These are phyloP conservation scores for Elmis aenea DNA, from an alignment of 2,888 invertebrate genomes.

Conservation along the genomic window DNA sequence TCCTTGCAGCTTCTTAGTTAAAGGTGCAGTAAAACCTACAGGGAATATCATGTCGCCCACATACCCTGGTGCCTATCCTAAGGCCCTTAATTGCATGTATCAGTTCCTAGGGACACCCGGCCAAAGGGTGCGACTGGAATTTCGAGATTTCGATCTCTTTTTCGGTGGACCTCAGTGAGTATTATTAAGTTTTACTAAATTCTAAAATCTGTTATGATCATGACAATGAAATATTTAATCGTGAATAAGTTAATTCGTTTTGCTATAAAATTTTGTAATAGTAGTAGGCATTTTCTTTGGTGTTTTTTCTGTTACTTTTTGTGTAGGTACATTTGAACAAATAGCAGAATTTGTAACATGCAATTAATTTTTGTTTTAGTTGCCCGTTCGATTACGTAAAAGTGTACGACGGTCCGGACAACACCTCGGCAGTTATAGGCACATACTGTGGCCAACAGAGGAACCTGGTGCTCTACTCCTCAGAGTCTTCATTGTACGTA, in stretches of 20 bases:
- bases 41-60: constrained; percentile 94
- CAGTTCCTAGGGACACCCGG: constrained; percentile 85
- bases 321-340: background rate
- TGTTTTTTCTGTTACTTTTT: constrained; percentile 1
- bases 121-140: constrained; percentile 90
- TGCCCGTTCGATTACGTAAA: constrained; percentile 98
- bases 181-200: constrained; percentile 12
- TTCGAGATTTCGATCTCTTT: constrained; percentile 97
- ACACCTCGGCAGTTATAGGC: constrained; percentile 84
- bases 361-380: constrained; percentile 51
- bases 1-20: constrained; percentile 84
- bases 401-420: constrained; percentile 91
- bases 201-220: too few relatives aligned
- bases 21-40: constrained; percentile 64
- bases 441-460: constrained; percentile 97
- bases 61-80: constrained; percentile 98
- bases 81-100: constrained; percentile 89
- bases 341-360: background rate
- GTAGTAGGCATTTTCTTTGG: constrained; percentile 1
- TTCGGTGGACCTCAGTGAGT: constrained; percentile 98
- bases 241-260: too few relatives aligned
- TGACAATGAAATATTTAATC: too few relatives aligned
- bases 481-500: constrained; percentile 84
- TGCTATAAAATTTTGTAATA: constrained; percentile 1
- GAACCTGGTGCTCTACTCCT: constrained; percentile 92